Base-by-base conservation (phyloP, 2,888 invertebrate species). In the Pristionchus japonicus region DNA sequence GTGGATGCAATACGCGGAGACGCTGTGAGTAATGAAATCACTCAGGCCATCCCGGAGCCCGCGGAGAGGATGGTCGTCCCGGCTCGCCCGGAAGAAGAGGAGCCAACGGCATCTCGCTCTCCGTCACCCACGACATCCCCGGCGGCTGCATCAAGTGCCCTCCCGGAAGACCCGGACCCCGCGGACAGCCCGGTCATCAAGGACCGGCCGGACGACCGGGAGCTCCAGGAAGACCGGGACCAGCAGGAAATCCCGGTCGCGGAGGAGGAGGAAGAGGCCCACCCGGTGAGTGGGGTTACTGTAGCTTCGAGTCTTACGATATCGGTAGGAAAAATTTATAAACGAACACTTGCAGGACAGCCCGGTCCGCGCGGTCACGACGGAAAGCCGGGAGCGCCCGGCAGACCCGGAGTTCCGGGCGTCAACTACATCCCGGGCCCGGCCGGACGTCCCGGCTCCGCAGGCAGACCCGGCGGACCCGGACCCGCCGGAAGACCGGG, bases 401-500 rank as follows among this genome's bases (percentile, higher is more conserved):
- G 91, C 86, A 87, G 89, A 64, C 86, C 86, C 31, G 91, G 91
- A 88, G 85, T 89, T 64, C 89, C 87, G 31, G 91, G 91, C 85
- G 84, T 89, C 47, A 80, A 40, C 80, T 80, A 80, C 80, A 80
- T 47, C 7, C 80, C 80, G 1, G 80, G 80, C 20, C 86, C 88
- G 31, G 89, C 89, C 13, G 90, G 90, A 89, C 88, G 87, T 40
- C 90, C 90, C 52, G 90, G 90, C 88, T 87, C 31, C 43, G 89
- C 89, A 70, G 91, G 91, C 87, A 83, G 88, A 47, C 88, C 90
- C 64, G 91, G 90, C 87, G 86, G 89, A 0, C 86, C 89, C 23
- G 91, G 90, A 87, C 87, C 89, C 9, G 87, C 89, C n/a, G 91
- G 91, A 88, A 86, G 88, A 47, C 88, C 90, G 47, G 91, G 90